Evolutionary conservation across 2,797 vertebrate species (phyloP), one percentile per base, ranked within the genome.

Genomic region (Rhyacichthys aspro): DNA sequence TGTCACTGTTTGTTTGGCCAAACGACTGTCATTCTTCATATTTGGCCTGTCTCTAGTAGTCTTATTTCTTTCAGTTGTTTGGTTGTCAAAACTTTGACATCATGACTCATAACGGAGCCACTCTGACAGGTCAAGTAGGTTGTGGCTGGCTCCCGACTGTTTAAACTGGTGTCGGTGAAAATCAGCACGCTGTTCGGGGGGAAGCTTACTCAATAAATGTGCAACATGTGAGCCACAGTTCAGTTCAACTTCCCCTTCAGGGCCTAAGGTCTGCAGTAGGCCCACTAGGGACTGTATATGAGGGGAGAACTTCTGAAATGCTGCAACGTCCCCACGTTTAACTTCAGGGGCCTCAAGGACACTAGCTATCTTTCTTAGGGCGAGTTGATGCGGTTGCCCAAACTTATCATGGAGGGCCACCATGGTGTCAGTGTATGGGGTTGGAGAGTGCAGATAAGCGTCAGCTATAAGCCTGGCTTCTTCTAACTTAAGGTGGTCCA

Each of bases 41-140:
- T 19, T 32, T 9, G 33, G 44, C 41, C 39, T 55, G 1, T 55
- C 62, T n/a, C 33, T 47, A 19, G 1, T 18, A 18, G 8, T 1
- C 46, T 39, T n/a, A n/a, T n/a, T n/a, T n/a, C n/a, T 15, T 15
- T 5, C 11, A 7, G 43, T 16, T 18, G 37, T 1, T 47, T 58
- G 43, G 8, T 12, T 19, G 11, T 63, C 43, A 5, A 39, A 39
- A 11, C 36, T 41, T 23, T 52, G 18, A 37, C 41, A 62, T 62
- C 58, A 62, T 9, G 62, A 43, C 58, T 75, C 62, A 42, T 66
- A 38, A 10, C 10, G 5, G 8, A 66, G 33, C 61, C 62, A 70
- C 17, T 54, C 43, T 48, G 61, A 64, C 15, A 61, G 17, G 33
- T 61, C 56, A 14, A 36, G 9, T 0, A 70, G 18, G 9, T 18